Evolutionary conservation across 1,140 invertebrate species (phyloP).

Genomic region (Heliconius himera): DNA sequence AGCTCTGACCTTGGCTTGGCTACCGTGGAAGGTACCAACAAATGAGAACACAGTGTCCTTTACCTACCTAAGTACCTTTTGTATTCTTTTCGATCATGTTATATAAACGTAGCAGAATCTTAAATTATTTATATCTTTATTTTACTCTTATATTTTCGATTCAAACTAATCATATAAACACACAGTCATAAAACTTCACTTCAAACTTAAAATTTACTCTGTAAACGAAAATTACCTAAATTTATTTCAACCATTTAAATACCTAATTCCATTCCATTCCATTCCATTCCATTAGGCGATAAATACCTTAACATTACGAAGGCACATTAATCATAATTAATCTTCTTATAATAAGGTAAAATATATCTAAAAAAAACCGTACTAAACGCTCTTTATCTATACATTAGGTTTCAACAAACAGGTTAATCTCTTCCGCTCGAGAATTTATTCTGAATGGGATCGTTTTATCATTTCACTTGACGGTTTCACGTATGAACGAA

Average conservation of each 20-base stretch:
- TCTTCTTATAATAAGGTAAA: constrained; percentile 32
- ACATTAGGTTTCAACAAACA: constrained; percentile 36
- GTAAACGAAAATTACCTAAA: neutral
- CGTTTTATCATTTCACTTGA: constrained; percentile 33
- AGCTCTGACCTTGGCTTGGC: too few relatives aligned
- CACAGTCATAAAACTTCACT: neutral
- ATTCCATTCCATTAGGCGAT: constrained; percentile 32
- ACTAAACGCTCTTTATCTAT: constrained; percentile 33
- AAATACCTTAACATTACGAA: constrained; percentile 19
- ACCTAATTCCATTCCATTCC: neutral
- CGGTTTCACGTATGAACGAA: constrained; percentile 29
- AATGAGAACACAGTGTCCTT: too few relatives aligned
- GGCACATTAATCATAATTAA: constrained; percentile 30
- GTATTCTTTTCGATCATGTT: too few relatives aligned
- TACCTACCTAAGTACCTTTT: too few relatives aligned
- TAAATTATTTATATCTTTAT: too few relatives aligned
- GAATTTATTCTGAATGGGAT: constrained; percentile 27
- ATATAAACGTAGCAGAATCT: too few relatives aligned
- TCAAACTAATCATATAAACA: too few relatives aligned
- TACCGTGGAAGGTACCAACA: too few relatives aligned
- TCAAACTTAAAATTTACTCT: neutral
- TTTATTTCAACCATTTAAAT: constrained; percentile 11
- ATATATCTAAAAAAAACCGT: constrained; percentile 23
- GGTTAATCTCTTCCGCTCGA: constrained; percentile 38
- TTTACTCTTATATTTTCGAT: too few relatives aligned